Conservation (phyloP, 1,140 invertebrate genomes). For the Drosophila lowei region DNA sequence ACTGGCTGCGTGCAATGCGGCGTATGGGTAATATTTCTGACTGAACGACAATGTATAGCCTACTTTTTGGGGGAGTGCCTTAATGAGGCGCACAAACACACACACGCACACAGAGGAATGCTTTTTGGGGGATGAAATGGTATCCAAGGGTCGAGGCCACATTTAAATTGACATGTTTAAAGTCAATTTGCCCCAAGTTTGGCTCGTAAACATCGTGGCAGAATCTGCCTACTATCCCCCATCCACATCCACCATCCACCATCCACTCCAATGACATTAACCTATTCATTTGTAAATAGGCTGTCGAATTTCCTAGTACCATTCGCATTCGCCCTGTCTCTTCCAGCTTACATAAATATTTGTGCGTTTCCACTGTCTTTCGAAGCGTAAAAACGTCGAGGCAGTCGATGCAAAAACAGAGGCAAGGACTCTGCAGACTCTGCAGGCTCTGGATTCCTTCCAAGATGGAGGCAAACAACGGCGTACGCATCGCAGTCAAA, state of each 20-base stretch:
- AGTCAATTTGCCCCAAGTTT: conserved; percentile 72
- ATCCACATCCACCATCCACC: not conserved
- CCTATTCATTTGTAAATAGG: conserved; percentile 81
- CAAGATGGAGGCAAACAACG: conserved; percentile 17
- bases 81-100: conserved; percentile 60
- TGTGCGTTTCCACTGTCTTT: conserved; percentile 65
- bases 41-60: conserved; percentile 25
- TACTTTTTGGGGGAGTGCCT: conserved; percentile 38
- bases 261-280: conserved; percentile 58
- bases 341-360: conserved; percentile 73
- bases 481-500: conserved; percentile 61
- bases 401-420: conserved; percentile 26
- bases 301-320: conserved; percentile 71
- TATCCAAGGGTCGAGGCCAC: conserved; percentile 1
- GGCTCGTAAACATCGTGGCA: conserved; percentile 59
- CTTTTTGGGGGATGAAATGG: conserved; percentile 8
- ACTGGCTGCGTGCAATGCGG: conserved; percentile 76
- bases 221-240: not conserved
- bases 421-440: conserved; percentile 25
- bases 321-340: conserved; percentile 43
- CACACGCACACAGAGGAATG: conserved; percentile 12
- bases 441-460: too few species aligned
- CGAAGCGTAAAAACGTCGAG: conserved; percentile 70
- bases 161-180: conserved; percentile 78
- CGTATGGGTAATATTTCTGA: conserved; percentile 77